These are phyloP conservation scores for Mirounga angustirostris DNA, from an alignment of 2,113 vertebrate genomes.

Conservation along the genomic window DNA sequence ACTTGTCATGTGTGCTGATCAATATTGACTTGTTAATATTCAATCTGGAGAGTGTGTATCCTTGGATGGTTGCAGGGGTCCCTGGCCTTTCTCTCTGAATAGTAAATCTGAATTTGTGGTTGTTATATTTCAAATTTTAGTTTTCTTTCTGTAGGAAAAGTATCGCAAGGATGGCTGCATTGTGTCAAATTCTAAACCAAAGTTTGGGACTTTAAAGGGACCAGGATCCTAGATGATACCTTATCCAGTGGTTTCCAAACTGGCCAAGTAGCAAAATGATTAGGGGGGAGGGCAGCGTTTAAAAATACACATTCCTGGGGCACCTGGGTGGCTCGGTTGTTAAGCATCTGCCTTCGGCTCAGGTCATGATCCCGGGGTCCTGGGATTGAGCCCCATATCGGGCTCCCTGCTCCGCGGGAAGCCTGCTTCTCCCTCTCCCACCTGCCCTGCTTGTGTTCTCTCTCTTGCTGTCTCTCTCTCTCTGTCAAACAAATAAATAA, in stretches of 20 bases:
- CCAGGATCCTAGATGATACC: neutral
- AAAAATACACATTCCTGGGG: neutral
- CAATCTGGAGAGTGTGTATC: neutral
- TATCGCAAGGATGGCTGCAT: neutral
- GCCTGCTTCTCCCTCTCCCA: no score
- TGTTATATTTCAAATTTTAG: neutral
- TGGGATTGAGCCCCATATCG: no score
- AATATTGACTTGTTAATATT: neutral
- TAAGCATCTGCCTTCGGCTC: neutral
- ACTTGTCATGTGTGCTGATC: neutral
- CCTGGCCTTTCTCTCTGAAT: neutral
- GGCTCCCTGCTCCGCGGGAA: no score
- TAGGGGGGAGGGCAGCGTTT: neutral
- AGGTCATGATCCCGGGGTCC: no score
- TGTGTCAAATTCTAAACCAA: neutral
- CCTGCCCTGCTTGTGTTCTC: no score
- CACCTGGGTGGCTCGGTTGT: no score
- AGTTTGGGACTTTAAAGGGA: slow-evolving; percentile 3
- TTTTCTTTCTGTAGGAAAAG: neutral
- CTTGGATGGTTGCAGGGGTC: neutral
- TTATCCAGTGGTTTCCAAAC: neutral
- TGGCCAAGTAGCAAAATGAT: neutral
- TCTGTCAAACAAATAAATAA: no score
- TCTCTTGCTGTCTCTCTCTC: no score
- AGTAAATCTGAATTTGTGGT: neutral